Base-by-base conservation (phyloP, 35 echinoderm and acorn worm genomes). In the Patiria miniata region DNA sequence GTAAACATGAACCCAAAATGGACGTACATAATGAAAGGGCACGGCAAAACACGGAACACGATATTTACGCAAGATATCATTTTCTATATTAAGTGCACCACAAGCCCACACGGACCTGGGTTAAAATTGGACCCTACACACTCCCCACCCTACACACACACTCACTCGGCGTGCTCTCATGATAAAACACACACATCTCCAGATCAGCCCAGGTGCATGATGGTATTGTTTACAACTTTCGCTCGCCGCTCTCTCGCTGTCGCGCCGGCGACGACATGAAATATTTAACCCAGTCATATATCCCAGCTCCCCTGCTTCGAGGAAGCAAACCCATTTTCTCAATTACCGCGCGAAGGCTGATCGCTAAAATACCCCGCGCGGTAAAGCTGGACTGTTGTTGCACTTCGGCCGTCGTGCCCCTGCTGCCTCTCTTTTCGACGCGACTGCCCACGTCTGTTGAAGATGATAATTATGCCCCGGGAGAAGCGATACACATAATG, bases 201-300 rank as follows among this genome's bases (percentile, higher is more conserved):
- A 18, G 26, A 12, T 8, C 65, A 73, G 26, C 65, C 65, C 65
- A 73, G 65, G 65, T 73, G 65, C 65, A 73, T 73, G 65, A 73
- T 36, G 65, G 65, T 73, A 73, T 73, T 73, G 65, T 73, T 73
- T 73, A 73, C 65, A 73, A 73, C 65, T 73, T 12, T 47, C 42
- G n/a, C n/a, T n/a, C n/a, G n/a, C 12, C 42, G 42, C 42, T 47
- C 42, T 47, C 65, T 73, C 14, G 65, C 65, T 28, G 26, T 73
- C 65, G 14, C 65, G 65, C 1, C 65, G 14, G 42, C 42, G 42
- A 47, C 65, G 65, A 23, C 65, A 73, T 73, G 65, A 73, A 73
- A 73, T 73, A 73, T 73, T 73, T 73, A 73, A 73, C 65, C 65
- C 65, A 73, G 34, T 22, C 65, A 30, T 73, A 18, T 26, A 18